Evolutionary conservation across 2,113 vertebrate genomes (phyloP).

Genomic region (Nestor notabilis): DNA sequence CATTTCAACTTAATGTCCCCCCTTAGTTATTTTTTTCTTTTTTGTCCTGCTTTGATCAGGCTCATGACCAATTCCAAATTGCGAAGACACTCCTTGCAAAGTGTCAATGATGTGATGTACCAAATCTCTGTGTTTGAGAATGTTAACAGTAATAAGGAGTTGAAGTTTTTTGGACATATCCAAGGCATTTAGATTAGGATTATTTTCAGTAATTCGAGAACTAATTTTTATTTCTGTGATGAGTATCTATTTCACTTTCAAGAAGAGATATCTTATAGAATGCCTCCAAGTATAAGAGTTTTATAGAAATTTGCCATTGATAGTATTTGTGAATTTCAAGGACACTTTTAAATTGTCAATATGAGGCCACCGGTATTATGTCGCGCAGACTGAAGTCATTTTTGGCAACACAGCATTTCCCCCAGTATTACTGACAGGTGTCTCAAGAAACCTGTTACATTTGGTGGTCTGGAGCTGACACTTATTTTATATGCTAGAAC

Average conservation of each 20-base stretch:
- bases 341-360: not conserved
- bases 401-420: not conserved
- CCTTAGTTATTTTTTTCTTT: not conserved
- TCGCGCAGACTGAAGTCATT: not conserved
- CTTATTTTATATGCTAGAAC: not conserved
- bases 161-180: not conserved
- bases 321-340: conserved; percentile 4
- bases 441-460: not conserved
- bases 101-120: not conserved
- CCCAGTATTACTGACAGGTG: not conserved
- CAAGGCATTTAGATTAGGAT: not conserved
- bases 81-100: not conserved
- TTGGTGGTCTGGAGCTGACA: not conserved
- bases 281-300: not conserved
- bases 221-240: not conserved
- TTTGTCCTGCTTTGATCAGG: not conserved
- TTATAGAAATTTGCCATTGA: not conserved
- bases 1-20: not conserved
- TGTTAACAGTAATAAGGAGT: not conserved
- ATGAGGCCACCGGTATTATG: not conserved
- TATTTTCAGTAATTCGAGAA: not conserved
- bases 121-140: not conserved
- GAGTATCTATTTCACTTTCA: not conserved
- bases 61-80: not conserved
- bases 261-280: not conserved